Base-by-base conservation (phyloP, 2,113 vertebrate genomes). In the Bos indicus region DNA sequence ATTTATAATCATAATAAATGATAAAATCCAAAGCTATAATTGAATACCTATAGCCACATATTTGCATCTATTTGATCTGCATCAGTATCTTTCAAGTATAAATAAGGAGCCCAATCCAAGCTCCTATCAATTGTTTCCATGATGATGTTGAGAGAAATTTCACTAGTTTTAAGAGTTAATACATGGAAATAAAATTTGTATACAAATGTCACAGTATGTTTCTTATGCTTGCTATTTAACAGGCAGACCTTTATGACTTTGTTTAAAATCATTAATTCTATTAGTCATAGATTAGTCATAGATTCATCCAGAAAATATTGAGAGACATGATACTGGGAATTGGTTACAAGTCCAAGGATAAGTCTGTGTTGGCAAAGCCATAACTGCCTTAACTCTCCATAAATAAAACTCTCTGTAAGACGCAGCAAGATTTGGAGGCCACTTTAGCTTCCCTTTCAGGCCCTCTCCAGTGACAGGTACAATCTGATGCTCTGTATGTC, bases 121-220 rank as follows among this genome's bases (percentile, higher is more conserved):
- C 10, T 3, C 43, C 67, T 86, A 56, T 60, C 36, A 81, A 90
- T 96, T 56, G 5, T 77, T 91, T 71, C 12, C 30, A 84, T 36
- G 59, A 30, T 77, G 82, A 88, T 78, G 21, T 21, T 64, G 60
- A 64, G n/a, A 88, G 14, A 88, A 84, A 95, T 84, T 60, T 74
- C 80, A 91, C 43, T 93, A 78, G n/a, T 94, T 97, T 98, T 26
- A 71, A 94, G 23, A 81, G 10, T 60, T 94, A 87, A 85, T 88
- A 4, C 21, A 43, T 40, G 86, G 90, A 96, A 90, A 91, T 83
- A 82, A 94, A 97, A 98, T 81, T 74, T 84, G 51, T 64, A 36
- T 57, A 59, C 6, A 92, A 93, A 91, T 28, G 11, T 46, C n/a
- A 88, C 92, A 56, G 71, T 62, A 78, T 88, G 52, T 92, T 94